phyloP scores from a whole-genome alignment of 2,797 vertebrate species.

The Hippoglossus hippoglossus region DNA sequence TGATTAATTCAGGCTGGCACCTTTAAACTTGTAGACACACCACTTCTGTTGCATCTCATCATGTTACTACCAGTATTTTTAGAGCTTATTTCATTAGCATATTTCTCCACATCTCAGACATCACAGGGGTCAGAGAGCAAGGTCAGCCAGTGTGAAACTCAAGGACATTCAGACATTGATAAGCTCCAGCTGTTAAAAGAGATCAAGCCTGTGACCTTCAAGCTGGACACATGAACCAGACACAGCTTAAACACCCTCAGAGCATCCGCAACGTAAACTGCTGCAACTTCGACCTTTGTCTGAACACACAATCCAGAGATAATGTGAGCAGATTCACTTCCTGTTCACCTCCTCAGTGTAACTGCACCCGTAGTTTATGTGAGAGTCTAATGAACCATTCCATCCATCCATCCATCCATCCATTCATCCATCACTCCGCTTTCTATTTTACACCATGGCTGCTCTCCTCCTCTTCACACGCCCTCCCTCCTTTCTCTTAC shows the following conservation, averaged over 20 bases:
- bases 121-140: conserved; percentile 46
- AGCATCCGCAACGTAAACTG: conserved; percentile 8
- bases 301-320: conserved; percentile 1
- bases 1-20: background rate
- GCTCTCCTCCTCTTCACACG: conserved; percentile 39
- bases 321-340: conserved; percentile 27
- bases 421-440: conserved; percentile 40
- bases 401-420: conserved; percentile 30
- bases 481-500: conserved; percentile 44
- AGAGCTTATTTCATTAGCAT: conserved; percentile 22
- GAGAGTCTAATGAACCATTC: conserved; percentile 54
- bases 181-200: conserved; percentile 37
- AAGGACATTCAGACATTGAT: conserved; percentile 53
- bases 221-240: background rate
- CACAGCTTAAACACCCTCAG: background rate
- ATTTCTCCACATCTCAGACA: conserved; percentile 22
- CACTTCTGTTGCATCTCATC: background rate
- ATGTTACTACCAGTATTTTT: background rate
- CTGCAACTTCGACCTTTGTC: conserved; percentile 14
- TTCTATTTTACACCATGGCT: conserved; percentile 22
- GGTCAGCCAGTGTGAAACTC: conserved; percentile 42
- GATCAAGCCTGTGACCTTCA: conserved; percentile 56
- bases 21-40: background rate
- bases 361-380: conserved; percentile 39
- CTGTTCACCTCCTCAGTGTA: conserved; percentile 25